These are phyloP conservation scores for Drosophila kohkoa DNA, from an alignment of 1,140 invertebrate genomes.

Conservation along the genomic window DNA sequence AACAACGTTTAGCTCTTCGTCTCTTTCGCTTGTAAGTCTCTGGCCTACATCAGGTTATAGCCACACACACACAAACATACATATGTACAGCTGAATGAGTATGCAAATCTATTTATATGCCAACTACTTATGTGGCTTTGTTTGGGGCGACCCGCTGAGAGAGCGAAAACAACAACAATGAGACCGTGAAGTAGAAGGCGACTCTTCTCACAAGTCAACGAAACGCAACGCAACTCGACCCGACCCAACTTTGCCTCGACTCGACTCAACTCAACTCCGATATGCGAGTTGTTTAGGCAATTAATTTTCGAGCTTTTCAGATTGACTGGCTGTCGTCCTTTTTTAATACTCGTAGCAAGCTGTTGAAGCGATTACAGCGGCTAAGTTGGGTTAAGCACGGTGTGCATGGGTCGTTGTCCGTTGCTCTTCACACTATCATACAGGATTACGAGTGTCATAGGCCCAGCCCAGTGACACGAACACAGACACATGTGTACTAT, in stretches of 20 bases:
- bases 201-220: background rate
- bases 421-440: slow-evolving; percentile 52
- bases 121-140: slow-evolving; percentile 66
- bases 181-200: no score
- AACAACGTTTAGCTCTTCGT: slow-evolving; percentile 2
- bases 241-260: background rate
- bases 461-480: slow-evolving; percentile 14
- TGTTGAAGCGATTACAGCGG: slow-evolving; percentile 56
- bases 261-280: slow-evolving; percentile 12
- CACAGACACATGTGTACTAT: no score
- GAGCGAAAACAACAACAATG: background rate
- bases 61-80: background rate
- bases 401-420: slow-evolving; percentile 36
- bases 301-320: slow-evolving; percentile 64
- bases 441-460: slow-evolving; percentile 54
- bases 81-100: slow-evolving; percentile 36
- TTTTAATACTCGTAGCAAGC: slow-evolving; percentile 34
- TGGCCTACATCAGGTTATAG: slow-evolving; percentile 21
- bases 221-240: background rate
- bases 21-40: slow-evolving; percentile 3
- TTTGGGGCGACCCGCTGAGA: slow-evolving; percentile 34
- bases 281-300: slow-evolving; percentile 58
- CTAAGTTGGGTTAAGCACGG: slow-evolving; percentile 56
- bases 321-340: slow-evolving; percentile 45
- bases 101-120: slow-evolving; percentile 68